Conservation (phyloP, 2,888 invertebrate genomes). For the Petrolisthes manimaculis region DNA sequence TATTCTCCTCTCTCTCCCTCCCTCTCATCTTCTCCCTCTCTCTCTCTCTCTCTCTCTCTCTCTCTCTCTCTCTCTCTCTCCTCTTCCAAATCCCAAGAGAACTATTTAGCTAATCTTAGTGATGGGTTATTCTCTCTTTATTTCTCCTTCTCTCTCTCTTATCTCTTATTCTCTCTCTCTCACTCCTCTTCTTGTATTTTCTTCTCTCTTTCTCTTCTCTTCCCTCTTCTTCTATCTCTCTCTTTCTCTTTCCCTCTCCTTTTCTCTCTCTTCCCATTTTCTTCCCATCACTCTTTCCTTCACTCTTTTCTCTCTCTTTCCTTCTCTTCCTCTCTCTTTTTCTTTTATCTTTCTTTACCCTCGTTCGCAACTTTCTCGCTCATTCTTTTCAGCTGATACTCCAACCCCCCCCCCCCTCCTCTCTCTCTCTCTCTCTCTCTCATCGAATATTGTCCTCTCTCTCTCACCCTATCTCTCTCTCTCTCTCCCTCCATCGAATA, state of each 20-base stretch:
- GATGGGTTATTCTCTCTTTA: background rate
- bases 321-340: background rate
- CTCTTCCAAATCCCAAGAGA: background rate
- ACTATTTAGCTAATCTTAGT: background rate
- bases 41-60: slow-evolving; percentile 8
- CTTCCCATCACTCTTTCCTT: background rate
- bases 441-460: too few relatives aligned
- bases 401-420: background rate
- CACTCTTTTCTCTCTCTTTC: background rate
- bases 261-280: background rate
- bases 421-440: background rate
- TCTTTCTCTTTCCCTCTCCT: background rate
- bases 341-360: background rate
- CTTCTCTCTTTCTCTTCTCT: background rate
- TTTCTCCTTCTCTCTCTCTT: background rate
- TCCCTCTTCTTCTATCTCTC: background rate
- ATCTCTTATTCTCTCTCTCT: background rate
- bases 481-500: background rate
- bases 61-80: slow-evolving; percentile 1
- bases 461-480: background rate
- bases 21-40: background rate
- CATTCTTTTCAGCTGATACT: background rate
- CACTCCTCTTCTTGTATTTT: background rate
- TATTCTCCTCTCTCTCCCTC: background rate
- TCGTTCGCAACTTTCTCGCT: background rate